phyloP scores from a whole-genome alignment of 2,888 invertebrate species.

The Aplocera efformata region DNA sequence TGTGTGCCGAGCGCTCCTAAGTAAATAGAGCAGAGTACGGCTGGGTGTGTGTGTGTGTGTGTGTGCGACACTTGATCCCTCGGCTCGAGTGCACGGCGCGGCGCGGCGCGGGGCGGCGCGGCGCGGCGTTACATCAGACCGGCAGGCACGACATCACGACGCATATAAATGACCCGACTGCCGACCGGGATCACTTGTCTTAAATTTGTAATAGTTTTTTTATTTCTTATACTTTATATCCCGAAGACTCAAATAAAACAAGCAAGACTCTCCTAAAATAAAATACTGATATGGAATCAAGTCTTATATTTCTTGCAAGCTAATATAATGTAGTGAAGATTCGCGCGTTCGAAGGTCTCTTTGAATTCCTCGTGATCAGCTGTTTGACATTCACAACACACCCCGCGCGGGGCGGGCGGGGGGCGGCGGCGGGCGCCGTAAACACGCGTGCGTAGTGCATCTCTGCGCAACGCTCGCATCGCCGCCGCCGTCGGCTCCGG shows the following conservation, averaged over 20 bases:
- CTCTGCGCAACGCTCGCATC: constrained; percentile 47
- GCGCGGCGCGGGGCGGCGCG: neutral
- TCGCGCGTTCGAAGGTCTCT: constrained; percentile 28
- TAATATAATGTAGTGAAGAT: neutral
- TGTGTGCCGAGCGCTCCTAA: constrained; percentile 26
- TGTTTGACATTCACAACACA: constrained; percentile 59
- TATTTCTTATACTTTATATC: neutral
- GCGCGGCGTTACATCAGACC: constrained; percentile 23
- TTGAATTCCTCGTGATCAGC: constrained; percentile 63
- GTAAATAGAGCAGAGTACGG: constrained; percentile 27
- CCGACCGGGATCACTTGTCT: constrained; percentile 2
- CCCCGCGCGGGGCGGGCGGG: neutral
- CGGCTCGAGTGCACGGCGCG: constrained; percentile 14
- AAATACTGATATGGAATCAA: too few species aligned
- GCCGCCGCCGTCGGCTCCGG: constrained; percentile 32
- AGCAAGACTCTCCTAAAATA: neutral
- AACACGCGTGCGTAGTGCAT: constrained; percentile 47
- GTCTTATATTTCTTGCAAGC: neutral
- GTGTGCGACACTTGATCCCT: constrained; percentile 21
- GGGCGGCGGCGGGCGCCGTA: constrained; percentile 15
- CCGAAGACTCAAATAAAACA: neutral
- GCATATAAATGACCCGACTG: constrained; percentile 18
- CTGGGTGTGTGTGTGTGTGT: constrained; percentile 9
- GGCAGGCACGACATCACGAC: constrained; percentile 23
- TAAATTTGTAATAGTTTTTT: neutral